Evolutionary conservation across 2,797 vertebrate genomes (phyloP).

Genomic region (Oreochromis grahami): DNA sequence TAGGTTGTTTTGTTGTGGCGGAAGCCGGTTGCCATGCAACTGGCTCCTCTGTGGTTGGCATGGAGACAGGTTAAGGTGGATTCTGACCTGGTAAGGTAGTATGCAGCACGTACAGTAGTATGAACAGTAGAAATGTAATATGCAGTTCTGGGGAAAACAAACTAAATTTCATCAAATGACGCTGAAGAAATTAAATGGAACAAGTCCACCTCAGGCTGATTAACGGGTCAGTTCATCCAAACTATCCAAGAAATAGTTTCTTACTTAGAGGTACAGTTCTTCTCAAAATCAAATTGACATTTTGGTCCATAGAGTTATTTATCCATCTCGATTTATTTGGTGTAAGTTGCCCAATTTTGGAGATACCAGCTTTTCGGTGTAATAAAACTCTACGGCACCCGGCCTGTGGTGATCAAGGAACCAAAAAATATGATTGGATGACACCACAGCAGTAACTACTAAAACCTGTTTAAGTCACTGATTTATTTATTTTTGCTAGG

Average conservation of each 20-base stretch:
- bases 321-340: not conserved
- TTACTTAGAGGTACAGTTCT: not conserved
- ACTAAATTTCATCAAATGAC: not conserved
- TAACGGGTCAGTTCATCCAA: conserved; percentile 17
- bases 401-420: not conserved
- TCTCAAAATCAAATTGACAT: not conserved
- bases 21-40: conserved; percentile 76
- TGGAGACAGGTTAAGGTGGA: conserved; percentile 83
- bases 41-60: conserved; percentile 74
- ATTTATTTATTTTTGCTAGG: rapidly evolving
- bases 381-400: not conserved
- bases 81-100: conserved; percentile 72
- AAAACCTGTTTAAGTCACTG: rapidly evolving
- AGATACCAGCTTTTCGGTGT: not conserved
- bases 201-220: not conserved
- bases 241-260: not conserved
- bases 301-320: not conserved
- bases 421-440: rapidly evolving
- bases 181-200: not conserved
- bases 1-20: conserved; percentile 64
- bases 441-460: not conserved
- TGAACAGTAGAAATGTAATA: conserved; percentile 62
- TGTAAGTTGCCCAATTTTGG: not conserved
- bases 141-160: conserved; percentile 61
- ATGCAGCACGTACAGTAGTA: conserved; percentile 71